Percentiles rank a stretch among this genome's conserved stretches.
These are phyloP conservation scores for Desmodus rotundus DNA, from an alignment of 2,113 vertebrate genomes.

Conservation along the genomic window DNA sequence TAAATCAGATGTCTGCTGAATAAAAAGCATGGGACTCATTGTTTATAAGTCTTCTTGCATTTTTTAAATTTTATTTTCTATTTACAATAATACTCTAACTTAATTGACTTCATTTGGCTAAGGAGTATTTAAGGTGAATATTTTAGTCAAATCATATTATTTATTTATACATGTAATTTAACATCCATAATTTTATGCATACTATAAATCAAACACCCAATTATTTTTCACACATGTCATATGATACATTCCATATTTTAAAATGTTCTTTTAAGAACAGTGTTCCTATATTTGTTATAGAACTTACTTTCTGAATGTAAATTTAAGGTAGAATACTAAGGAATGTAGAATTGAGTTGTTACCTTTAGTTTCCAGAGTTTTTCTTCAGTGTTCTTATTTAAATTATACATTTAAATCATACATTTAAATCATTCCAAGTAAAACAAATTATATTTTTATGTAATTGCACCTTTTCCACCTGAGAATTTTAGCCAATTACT, in stretches of 20 bases:
- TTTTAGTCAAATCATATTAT: neutral
- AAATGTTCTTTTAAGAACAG: neutral
- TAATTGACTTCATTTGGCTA: neutral
- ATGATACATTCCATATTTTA: neutral
- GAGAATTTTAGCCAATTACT: neutral
- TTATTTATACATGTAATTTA: neutral
- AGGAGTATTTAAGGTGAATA: neutral
- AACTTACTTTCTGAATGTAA: neutral
- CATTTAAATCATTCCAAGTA: constrained; percentile 4
- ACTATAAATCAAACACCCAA: neutral
- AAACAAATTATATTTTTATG: constrained; percentile 48
- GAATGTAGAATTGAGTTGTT: neutral
- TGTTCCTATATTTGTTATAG: neutral
- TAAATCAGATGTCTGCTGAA: neutral
- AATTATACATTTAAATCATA: neutral
- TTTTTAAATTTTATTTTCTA: neutral
- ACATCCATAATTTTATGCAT: neutral
- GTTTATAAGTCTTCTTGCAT: neutral
- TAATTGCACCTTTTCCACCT: neutral
- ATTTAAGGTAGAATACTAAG: neutral
- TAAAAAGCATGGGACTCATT: neutral
- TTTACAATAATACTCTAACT: neutral
- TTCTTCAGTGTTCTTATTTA: neutral
- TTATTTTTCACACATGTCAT: neutral
- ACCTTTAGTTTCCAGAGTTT: neutral